Percentiles rank a stretch among this genome's conserved stretches.
These are phyloP conservation scores for Hippoglossus hippoglossus DNA, from an alignment of 2,797 vertebrate genomes.

Conservation along the genomic window DNA sequence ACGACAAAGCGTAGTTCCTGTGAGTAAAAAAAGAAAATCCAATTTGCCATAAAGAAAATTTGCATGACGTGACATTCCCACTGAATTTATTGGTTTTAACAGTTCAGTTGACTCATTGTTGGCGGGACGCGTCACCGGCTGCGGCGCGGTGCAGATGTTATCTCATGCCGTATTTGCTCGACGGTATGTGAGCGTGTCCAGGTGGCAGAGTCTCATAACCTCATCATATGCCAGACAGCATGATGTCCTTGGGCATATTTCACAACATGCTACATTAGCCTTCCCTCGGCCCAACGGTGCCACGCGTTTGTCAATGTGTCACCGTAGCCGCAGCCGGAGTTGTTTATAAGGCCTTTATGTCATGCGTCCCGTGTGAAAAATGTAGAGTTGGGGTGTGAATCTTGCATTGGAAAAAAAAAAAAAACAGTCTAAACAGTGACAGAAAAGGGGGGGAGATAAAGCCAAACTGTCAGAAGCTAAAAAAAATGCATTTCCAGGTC, in stretches of 20 bases:
- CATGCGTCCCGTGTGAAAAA: slow-evolving; percentile 12
- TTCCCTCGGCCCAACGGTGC: slow-evolving; percentile 31
- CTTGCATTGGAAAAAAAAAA: no score
- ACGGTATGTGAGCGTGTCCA: slow-evolving; percentile 22
- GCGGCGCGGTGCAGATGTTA: slow-evolving; percentile 9
- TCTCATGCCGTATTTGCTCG: slow-evolving; percentile 27
- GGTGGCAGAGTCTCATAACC: slow-evolving; percentile 47
- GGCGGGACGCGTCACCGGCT: slow-evolving; percentile 30
- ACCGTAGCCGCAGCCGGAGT: slow-evolving; percentile 8
- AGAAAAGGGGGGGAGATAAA: slow-evolving; percentile 9
- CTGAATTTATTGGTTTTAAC: slow-evolving; percentile 13
- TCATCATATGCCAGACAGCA: slow-evolving; percentile 40
- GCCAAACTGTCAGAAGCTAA: slow-evolving; percentile 11
- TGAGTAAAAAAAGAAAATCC: background rate
- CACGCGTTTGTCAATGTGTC: slow-evolving; percentile 62
- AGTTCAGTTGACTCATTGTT: slow-evolving; percentile 32
- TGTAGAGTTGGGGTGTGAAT: slow-evolving; percentile 20
- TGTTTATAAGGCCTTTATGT: slow-evolving; percentile 50
- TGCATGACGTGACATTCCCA: slow-evolving; percentile 7
- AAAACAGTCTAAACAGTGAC: slow-evolving; percentile 13
- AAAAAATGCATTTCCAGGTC: slow-evolving; percentile 30
- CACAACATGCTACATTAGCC: slow-evolving; percentile 62
- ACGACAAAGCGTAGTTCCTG: background rate
- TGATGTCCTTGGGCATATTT: slow-evolving; percentile 64
- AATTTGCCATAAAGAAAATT: slow-evolving; percentile 9